Conservation (phyloP, 2,113 vertebrate genomes). For the Lagopus leucura region DNA sequence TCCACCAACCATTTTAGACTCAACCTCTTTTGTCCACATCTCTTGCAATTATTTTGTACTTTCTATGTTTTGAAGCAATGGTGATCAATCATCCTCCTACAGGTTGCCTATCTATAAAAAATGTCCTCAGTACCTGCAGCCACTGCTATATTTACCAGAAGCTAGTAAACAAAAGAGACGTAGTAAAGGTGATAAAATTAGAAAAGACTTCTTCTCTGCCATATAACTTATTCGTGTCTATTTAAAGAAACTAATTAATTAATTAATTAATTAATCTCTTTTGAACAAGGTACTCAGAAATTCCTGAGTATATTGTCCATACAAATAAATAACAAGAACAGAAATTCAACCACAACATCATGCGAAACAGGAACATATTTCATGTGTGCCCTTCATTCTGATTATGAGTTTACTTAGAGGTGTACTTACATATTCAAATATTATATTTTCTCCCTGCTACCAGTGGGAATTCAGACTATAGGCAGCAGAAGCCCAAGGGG, state of each 20-base stretch:
- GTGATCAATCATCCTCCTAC: neutral
- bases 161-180: neutral
- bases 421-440: neutral
- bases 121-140: neutral
- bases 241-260: no score
- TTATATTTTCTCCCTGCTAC: neutral
- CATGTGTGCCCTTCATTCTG: neutral
- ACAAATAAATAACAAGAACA: neutral
- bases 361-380: neutral
- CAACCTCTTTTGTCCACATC: neutral
- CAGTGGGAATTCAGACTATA: neutral
- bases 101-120: neutral
- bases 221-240: neutral
- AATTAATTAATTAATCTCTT: neutral
- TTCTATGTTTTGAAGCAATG: neutral
- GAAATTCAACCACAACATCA: neutral
- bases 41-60: neutral
- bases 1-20: neutral
- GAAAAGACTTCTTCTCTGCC: neutral
- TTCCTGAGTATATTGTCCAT: neutral
- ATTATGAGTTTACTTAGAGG: neutral
- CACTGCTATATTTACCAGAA: neutral
- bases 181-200: neutral
- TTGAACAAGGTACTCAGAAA: neutral
- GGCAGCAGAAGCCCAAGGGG: accelerated